A percentile compares a stretch with the other conserved stretches of the same genome.
These are phyloP conservation scores for Drosophila biarmipes DNA, from an alignment of 1,140 invertebrate genomes.

Conservation along the genomic window DNA sequence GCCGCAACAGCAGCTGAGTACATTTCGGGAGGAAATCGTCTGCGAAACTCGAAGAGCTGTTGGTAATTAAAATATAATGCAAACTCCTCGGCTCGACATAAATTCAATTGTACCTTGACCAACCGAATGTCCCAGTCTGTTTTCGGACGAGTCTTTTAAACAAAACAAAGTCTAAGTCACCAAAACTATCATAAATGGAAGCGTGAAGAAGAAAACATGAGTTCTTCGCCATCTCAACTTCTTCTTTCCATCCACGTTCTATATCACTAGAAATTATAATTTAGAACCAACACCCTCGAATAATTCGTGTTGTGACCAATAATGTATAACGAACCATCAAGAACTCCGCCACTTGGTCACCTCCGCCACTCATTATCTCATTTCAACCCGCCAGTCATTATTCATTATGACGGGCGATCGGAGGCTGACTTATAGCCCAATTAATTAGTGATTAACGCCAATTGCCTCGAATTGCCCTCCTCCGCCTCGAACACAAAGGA, in stretches of 20 bases:
- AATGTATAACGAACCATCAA: background rate
- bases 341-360: background rate
- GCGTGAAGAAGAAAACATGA: too few species aligned
- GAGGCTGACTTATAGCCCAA: conserved; percentile 49
- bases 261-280: too few species aligned
- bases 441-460: conserved; percentile 76
- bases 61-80: too few species aligned
- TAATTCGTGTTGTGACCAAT: background rate
- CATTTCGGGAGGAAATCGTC: conserved; percentile 2
- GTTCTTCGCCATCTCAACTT: too few species aligned
- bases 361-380: background rate
- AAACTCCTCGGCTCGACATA: too few species aligned
- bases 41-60: background rate
- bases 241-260: too few species aligned
- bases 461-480: conserved; percentile 17
- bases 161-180: too few species aligned
- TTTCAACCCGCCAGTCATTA: background rate
- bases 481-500: conserved; percentile 4
- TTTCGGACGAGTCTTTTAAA: too few species aligned
- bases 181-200: too few species aligned
- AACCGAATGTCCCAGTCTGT: too few species aligned
- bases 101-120: too few species aligned
- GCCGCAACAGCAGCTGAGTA: conserved; percentile 22
- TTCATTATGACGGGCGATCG: conserved; percentile 8
- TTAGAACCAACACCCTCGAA: too few species aligned